Evolutionary conservation across 92 coral and sea anemone species (phyloP).

Genomic region (Micromussa lordhowensis): DNA sequence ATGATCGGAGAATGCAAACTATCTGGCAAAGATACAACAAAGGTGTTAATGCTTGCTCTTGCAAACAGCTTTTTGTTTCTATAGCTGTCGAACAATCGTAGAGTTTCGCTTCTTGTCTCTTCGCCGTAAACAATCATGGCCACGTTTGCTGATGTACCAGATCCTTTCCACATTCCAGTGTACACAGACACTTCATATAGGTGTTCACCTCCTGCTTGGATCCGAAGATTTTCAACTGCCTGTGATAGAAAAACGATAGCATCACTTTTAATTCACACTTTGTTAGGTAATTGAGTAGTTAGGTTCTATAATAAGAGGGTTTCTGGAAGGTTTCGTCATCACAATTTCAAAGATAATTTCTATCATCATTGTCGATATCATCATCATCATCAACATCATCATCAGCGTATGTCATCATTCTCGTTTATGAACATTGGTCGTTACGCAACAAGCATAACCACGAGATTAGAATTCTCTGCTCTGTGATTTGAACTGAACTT

Average conservation of each 20-base stretch:
- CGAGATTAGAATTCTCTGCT: too few species aligned
- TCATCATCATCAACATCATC: too few species aligned
- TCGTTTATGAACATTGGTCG: too few species aligned
- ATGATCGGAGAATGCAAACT: constrained; percentile 66
- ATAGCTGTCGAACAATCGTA: constrained; percentile 74
- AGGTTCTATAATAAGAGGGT: background rate
- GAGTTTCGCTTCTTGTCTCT: constrained; percentile 74
- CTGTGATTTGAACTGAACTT: too few species aligned
- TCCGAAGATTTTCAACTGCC: constrained; percentile 89
- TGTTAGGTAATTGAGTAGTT: background rate
- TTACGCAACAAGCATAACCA: too few species aligned
- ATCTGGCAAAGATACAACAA: constrained; percentile 77
- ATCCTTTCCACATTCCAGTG: constrained; percentile 91
- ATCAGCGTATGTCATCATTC: too few species aligned
- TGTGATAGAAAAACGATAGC: constrained; percentile 1
- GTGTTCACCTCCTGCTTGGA: constrained; percentile 67
- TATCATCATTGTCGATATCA: too few species aligned
- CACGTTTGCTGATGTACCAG: constrained; percentile 91
- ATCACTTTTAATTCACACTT: background rate
- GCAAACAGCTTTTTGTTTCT: constrained; percentile 79
- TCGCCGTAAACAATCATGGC: constrained; percentile 80
- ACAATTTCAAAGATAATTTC: too few species aligned
- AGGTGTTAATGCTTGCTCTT: constrained; percentile 83
- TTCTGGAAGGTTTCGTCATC: too few species aligned
- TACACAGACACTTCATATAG: constrained; percentile 82